Evolutionary conservation across 2,113 vertebrate genomes (phyloP), one percentile per base, ranked within the genome.

Genomic region (Brachyhypopomus occidentalis): DNA sequence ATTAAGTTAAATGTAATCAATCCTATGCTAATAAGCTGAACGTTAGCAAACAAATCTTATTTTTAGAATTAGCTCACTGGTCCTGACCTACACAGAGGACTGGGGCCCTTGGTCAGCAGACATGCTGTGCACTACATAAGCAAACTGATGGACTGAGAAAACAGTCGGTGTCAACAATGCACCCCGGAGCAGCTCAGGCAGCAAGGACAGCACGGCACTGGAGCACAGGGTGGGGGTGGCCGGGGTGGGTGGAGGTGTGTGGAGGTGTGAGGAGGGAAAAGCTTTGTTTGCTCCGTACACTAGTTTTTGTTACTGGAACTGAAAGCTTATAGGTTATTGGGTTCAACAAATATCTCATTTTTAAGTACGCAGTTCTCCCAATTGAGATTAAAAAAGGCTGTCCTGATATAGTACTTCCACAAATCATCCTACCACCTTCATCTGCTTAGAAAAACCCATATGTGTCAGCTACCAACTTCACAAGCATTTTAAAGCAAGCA

Each of bases 121-220:
- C 79, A 87, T 86, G 87, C 85, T 88, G 79, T 79, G 86, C 70
- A 85, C 80, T 75, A 87, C 83, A 88, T 86, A 87, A 81, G 66
- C 84, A 89, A 87, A 84, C 30, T 77, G 86, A 87, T 79, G 75
- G 80, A 77, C 88, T 91, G 76, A 90, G 91, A 90, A 86, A 90
- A 90, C 89, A 63, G 66, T 69, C 11, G 80, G n/a, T n/a, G n/a
- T n/a, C 85, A 90, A 84, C 88, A 89, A 88, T 88, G 86, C 77
- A 87, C 86, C 85, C 85, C 82, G 85, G 82, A 84, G 84, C 80
- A 84, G 62, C 6, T 71, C 80, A 83, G 70, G 71, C 30, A 30
- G 30, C 30, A 30, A 72, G 74, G 74, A 85, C 69, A 27, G 78
- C 41, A 58, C 17, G 30, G 3, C 41, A 41, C 41, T 6, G 19